Conservation (phyloP, 2,888 invertebrate species). For the Hofmannophila pseudospretella region DNA sequence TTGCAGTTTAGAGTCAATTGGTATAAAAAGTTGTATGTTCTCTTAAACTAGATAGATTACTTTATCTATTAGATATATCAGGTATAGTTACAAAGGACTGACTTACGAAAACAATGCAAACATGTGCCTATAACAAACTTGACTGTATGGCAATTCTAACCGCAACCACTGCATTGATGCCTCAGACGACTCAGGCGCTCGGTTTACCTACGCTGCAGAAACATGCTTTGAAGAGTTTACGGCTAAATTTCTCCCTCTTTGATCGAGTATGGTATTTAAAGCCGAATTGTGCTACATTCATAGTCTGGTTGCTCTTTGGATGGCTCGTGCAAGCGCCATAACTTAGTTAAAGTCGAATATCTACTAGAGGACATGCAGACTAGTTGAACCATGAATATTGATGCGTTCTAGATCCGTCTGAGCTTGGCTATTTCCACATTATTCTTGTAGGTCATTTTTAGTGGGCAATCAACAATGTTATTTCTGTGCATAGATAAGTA, state of each 20-base stretch:
- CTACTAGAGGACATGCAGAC: constrained; percentile 15
- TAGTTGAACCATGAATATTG: constrained; percentile 28
- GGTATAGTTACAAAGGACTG: no score
- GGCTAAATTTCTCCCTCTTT: no score
- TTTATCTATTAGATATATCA: no score
- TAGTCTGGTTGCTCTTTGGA: not conserved
- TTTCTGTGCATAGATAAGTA: no score
- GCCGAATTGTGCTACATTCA: not conserved
- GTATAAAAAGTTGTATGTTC: no score
- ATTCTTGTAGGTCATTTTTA: no score
- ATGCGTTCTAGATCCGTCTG: constrained; percentile 23
- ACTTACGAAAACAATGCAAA: no score
- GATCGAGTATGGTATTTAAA: not conserved
- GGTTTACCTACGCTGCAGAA: not conserved
- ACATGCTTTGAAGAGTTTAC: not conserved
- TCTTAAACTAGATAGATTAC: no score
- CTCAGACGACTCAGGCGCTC: constrained; percentile 1
- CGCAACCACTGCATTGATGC: not conserved
- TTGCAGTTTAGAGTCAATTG: no score
- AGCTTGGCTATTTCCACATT: constrained; percentile 12
- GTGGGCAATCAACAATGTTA: no score
- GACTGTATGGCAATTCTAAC: not conserved
- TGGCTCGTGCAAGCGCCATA: constrained; percentile 1
- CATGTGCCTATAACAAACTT: constrained; percentile 1
- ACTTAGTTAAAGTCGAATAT: constrained; percentile 15